phyloP scores from a whole-genome alignment of 2,888 invertebrate species.

The Alsophila aescularia region DNA sequence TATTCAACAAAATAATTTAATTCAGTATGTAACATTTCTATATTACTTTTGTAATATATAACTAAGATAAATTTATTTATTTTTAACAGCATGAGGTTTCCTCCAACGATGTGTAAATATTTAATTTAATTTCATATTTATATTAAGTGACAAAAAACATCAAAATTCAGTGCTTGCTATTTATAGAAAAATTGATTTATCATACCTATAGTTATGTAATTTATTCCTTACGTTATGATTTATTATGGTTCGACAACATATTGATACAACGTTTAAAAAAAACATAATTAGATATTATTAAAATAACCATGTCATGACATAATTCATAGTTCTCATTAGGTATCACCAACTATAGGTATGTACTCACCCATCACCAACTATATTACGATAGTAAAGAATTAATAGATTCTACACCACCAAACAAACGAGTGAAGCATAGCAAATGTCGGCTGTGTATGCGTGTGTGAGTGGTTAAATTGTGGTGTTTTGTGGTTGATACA shows the following conservation, averaged over 20 bases:
- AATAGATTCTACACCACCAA: too few species aligned
- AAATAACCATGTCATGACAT: too few species aligned
- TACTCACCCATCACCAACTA: too few species aligned
- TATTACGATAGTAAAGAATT: too few species aligned
- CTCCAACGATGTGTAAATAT: slow-evolving; percentile 75
- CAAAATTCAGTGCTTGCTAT: slow-evolving; percentile 75
- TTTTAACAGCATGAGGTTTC: slow-evolving; percentile 47
- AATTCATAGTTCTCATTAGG: too few species aligned
- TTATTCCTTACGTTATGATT: slow-evolving; percentile 3
- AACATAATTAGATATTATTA: too few species aligned
- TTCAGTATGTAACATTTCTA: background rate
- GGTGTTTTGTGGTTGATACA: too few species aligned
- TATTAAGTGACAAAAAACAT: slow-evolving; percentile 76
- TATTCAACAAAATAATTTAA: background rate
- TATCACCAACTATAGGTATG: too few species aligned
- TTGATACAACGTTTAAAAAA: slow-evolving; percentile 12
- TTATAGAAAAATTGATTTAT: slow-evolving; percentile 37
- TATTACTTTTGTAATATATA: slow-evolving; percentile 22
- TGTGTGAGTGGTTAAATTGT: too few species aligned
- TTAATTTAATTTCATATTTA: slow-evolving; percentile 65
- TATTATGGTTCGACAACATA: background rate
- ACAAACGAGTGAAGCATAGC: too few species aligned
- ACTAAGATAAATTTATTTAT: slow-evolving; percentile 34
- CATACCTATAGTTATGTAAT: slow-evolving; percentile 9
- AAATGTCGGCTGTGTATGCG: too few species aligned